phyloP scores from a whole-genome alignment of 1,140 invertebrate species.

The Nylanderia fulva region DNA sequence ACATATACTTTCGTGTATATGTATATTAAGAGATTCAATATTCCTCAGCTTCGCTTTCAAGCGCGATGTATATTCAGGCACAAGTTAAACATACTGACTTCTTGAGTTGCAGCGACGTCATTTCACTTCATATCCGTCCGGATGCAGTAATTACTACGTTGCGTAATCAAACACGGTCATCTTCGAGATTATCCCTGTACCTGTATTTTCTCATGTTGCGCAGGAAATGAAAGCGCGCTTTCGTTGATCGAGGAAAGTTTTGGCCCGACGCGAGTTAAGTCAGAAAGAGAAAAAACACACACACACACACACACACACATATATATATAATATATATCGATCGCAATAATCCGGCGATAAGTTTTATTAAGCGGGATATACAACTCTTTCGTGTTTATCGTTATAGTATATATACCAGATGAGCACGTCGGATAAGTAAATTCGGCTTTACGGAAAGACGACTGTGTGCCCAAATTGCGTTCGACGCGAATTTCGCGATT shows the following conservation, averaged over 20 bases:
- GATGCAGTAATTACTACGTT: conserved; percentile 33
- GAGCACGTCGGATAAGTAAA: conserved; percentile 16
- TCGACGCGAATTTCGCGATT: conserved; percentile 56
- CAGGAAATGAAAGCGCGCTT: conserved; percentile 30
- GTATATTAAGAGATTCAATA: background rate
- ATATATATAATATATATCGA: no score
- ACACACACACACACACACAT: no score
- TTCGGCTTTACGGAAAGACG: conserved; percentile 51
- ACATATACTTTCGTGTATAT: background rate
- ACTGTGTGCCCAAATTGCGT: conserved; percentile 4
- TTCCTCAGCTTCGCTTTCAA: conserved; percentile 11
- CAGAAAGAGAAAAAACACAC: no score
- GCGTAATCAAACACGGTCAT: conserved; percentile 39
- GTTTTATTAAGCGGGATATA: conserved; percentile 18
- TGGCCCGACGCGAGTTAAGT: conserved; percentile 1
- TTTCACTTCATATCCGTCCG: conserved; percentile 28
- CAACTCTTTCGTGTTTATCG: conserved; percentile 37
- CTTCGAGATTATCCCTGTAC: conserved; percentile 27
- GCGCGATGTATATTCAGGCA: conserved; percentile 1
- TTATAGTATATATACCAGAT: background rate
- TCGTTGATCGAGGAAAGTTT: conserved; percentile 9
- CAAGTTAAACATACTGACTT: conserved; percentile 16
- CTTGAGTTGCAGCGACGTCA: conserved; percentile 12
- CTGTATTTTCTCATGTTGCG: conserved; percentile 16
- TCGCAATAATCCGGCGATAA: background rate